Percentiles rank a stretch among this genome's conserved stretches.
These are phyloP conservation scores for Lagopus muta DNA, from an alignment of 2,113 vertebrate genomes.

Conservation along the genomic window DNA sequence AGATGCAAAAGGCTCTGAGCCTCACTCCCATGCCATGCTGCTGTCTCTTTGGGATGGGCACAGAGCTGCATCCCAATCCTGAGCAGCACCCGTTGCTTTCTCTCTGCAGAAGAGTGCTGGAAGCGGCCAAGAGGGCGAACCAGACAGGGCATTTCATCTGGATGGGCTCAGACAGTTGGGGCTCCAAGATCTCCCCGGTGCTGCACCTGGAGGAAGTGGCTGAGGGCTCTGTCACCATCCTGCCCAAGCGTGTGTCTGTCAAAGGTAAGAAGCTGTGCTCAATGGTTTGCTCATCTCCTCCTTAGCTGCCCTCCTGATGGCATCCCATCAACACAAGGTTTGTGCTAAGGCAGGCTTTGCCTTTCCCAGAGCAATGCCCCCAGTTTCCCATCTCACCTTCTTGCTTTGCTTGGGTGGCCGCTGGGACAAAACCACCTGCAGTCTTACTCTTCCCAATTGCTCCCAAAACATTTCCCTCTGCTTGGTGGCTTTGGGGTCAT, in stretches of 20 bases:
- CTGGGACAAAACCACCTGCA: fast-evolving
- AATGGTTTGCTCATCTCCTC: not conserved
- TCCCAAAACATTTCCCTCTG: not conserved
- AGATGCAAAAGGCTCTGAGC: not conserved
- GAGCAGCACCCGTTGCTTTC: not conserved
- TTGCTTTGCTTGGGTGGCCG: not conserved
- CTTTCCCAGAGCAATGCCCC: not conserved
- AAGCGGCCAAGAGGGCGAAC: conserved; percentile 91
- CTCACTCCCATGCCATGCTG: fast-evolving
- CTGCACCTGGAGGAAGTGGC: conserved; percentile 93
- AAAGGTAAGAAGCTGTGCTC: conserved; percentile 73
- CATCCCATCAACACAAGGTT: not conserved
- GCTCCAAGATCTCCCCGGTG: conserved; percentile 92
- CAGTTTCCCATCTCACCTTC: not conserved
- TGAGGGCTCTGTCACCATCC: conserved; percentile 92
- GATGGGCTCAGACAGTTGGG: conserved; percentile 98
- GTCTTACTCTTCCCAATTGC: fast-evolving
- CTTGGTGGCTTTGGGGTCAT: fast-evolving
- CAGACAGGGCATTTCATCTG: conserved; percentile 96
- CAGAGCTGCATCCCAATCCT: fast-evolving
- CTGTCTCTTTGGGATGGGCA: not conserved
- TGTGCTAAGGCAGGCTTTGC: not conserved
- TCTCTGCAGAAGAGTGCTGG: conserved; percentile 86
- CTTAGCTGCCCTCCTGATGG: fast-evolving
- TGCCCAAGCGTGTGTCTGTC: conserved; percentile 91